Conservation (phyloP, 92 coral and sea anemone genomes). For the Epizoanthus fatuus region DNA sequence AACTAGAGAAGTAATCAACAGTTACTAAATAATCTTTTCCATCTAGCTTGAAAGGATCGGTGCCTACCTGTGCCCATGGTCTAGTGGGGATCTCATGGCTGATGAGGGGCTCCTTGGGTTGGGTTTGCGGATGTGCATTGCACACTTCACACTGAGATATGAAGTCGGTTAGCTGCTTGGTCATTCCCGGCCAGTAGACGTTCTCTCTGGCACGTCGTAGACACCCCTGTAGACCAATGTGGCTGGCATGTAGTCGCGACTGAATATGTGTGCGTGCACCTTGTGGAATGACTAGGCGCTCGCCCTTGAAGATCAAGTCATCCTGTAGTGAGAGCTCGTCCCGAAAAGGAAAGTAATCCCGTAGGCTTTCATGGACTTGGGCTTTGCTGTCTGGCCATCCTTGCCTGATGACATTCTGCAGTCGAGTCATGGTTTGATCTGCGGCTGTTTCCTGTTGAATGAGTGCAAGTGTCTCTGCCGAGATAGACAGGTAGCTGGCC, state of each 20-base stretch:
- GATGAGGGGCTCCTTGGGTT: slow-evolving; percentile 5
- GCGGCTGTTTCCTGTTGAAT: not conserved
- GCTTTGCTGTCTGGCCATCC: not conserved
- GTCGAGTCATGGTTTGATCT: not conserved
- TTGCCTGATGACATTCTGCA: not conserved
- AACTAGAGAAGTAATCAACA: slow-evolving; percentile 9
- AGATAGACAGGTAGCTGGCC: not conserved
- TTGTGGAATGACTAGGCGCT: not conserved
- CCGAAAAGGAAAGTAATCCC: not conserved
- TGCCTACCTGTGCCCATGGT: slow-evolving; percentile 16
- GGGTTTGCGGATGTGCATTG: slow-evolving; percentile 9
- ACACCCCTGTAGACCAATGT: not conserved
- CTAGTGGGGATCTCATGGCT: slow-evolving; percentile 14
- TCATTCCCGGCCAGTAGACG: not conserved
- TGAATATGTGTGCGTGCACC: not conserved
- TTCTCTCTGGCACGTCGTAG: not conserved
- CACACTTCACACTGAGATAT: not conserved
- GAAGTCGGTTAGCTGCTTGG: not conserved
- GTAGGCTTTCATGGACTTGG: not conserved
- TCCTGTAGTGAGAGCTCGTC: not conserved
- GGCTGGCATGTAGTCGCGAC: not conserved
- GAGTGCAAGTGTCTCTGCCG: not conserved
- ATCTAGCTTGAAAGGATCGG: not conserved
- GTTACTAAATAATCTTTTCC: not conserved
- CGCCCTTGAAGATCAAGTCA: not conserved